Evolutionary conservation across 1,140 invertebrate genomes (phyloP).

Genomic region (Macrostomum lignano): DNA sequence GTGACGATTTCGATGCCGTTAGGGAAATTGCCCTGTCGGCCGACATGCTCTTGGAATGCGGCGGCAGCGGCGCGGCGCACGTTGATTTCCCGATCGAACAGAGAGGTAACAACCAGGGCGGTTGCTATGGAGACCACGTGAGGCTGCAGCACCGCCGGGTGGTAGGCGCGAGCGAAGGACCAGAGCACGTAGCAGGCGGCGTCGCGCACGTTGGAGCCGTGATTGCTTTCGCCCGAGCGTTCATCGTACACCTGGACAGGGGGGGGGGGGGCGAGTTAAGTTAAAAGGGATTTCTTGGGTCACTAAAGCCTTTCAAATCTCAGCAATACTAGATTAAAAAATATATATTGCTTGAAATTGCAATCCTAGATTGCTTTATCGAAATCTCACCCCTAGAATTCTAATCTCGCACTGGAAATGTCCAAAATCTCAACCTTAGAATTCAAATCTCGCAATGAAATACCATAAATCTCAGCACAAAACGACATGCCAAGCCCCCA

Average conservation of each 20-base stretch:
- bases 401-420: too few species aligned
- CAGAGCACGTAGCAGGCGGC: slow-evolving; percentile 90
- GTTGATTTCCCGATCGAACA: slow-evolving; percentile 82
- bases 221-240: slow-evolving; percentile 47
- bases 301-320: too few species aligned
- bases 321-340: too few species aligned
- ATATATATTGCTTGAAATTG: too few species aligned
- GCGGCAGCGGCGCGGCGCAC: slow-evolving; percentile 75
- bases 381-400: too few species aligned
- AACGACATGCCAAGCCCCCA: too few species aligned
- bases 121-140: slow-evolving; percentile 43
- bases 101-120: slow-evolving; percentile 36
- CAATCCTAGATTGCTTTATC: too few species aligned
- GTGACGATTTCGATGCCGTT: slow-evolving; percentile 83
- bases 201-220: slow-evolving; percentile 69
- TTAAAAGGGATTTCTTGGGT: too few species aligned
- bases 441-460: too few species aligned
- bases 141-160: slow-evolving; percentile 47
- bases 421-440: too few species aligned
- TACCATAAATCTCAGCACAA: too few species aligned
- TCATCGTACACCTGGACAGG: slow-evolving; percentile 90
- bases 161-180: slow-evolving; percentile 84
- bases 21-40: slow-evolving; percentile 71
- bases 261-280: too few species aligned
- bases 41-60: slow-evolving; percentile 88